Conservation (phyloP, 2,113 vertebrate species). For the Hiodon tergisus region DNA sequence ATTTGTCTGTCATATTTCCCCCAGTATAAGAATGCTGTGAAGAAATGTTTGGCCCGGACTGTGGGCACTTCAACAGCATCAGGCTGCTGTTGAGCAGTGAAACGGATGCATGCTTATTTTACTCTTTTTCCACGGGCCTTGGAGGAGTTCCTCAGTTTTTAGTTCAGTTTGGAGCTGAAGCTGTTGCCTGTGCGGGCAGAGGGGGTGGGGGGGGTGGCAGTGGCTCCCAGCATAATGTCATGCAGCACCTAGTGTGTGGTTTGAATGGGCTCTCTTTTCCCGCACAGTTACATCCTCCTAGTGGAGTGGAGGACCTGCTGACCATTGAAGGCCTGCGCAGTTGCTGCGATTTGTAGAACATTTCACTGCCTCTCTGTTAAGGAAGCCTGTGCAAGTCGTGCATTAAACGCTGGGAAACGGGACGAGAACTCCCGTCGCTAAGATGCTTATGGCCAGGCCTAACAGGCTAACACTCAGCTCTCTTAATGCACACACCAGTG, state of each 20-base stretch:
- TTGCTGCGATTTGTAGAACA: neutral
- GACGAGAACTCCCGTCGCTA: neutral
- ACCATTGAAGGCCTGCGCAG: neutral
- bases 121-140: neutral
- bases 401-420: neutral
- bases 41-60: neutral
- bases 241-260: neutral
- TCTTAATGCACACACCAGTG: neutral
- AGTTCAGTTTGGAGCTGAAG: too few relatives aligned
- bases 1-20: slow-evolving; percentile 10
- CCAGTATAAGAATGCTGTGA: slow-evolving; percentile 6
- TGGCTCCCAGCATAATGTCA: neutral
- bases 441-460: slow-evolving; percentile 1
- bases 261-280: neutral
- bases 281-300: neutral
- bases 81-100: neutral
- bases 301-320: neutral
- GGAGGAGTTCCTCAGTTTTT: neutral
- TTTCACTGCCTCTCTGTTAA: neutral
- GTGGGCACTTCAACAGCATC: slow-evolving; percentile 2
- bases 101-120: neutral
- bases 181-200: too few relatives aligned
- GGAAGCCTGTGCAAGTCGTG: neutral
- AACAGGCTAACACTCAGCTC: slow-evolving; percentile 3
- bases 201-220: neutral